phyloP scores from a whole-genome alignment of 2,888 invertebrate genomes.

The Papilio gigon region DNA sequence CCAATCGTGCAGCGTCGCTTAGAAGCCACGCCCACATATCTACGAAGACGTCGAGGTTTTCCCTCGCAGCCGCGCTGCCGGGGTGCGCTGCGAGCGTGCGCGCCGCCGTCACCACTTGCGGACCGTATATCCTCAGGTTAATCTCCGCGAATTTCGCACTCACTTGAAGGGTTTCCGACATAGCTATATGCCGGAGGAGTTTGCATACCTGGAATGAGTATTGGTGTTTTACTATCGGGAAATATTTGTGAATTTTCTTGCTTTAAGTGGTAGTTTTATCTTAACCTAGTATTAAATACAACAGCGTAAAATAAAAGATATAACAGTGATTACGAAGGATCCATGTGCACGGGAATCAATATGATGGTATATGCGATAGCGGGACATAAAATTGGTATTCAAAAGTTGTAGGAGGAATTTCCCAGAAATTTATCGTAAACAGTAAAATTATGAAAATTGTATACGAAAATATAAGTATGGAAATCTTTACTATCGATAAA shows the following conservation, averaged over 20 bases:
- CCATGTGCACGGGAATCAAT: too few relatives aligned
- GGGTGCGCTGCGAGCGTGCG: constrained; percentile 95
- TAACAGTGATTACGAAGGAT: too few relatives aligned
- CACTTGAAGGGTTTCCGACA: constrained; percentile 96
- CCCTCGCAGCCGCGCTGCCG: constrained; percentile 96
- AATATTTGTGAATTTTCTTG: background rate
- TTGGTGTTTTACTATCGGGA: background rate
- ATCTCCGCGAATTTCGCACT: constrained; percentile 98
- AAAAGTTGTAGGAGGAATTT: too few relatives aligned
- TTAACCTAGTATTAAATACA: background rate
- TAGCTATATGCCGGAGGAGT: constrained; percentile 96
- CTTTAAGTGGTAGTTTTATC: background rate
- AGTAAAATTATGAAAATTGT: too few relatives aligned
- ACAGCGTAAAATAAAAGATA: too few relatives aligned
- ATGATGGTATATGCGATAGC: too few relatives aligned
- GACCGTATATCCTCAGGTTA: constrained; percentile 96
- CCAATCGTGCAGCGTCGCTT: constrained; percentile 94
- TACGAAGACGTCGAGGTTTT: constrained; percentile 97
- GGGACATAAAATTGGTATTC: too few relatives aligned
- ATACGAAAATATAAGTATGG: too few relatives aligned
- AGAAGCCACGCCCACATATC: constrained; percentile 98
- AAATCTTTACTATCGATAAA: too few relatives aligned
- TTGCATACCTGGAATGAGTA: constrained; percentile 90
- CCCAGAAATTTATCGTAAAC: too few relatives aligned
- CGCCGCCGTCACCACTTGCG: constrained; percentile 96